Base-by-base conservation (phyloP, 2,888 invertebrate species). In the Cryptops parisi region DNA sequence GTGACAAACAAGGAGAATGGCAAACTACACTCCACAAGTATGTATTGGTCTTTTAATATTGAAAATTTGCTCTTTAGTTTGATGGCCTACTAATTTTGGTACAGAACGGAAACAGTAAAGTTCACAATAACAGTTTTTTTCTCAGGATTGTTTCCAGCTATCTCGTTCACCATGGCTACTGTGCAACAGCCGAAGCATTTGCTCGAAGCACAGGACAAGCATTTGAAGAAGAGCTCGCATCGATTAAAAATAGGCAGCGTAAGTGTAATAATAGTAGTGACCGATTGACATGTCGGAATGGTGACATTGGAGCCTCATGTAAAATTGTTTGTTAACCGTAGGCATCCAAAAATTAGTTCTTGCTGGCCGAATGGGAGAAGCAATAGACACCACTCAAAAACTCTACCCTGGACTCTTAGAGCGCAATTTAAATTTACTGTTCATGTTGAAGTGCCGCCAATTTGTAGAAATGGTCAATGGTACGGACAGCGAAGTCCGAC, bases 191-290 rank as follows among this genome's bases (percentile, higher is more conserved):
- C 61, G 91, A 94, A 74, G 85, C 90, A 27, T 97, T 98, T 74
- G 83, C 88, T 63, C 81, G 83, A 69, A 82, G 84, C 65, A 90
- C 94, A 54, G 84, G 83, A 45, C 88, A 90, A 74, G 79, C 80
- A 63, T 86, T 94, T 69, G 81, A 82, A 64, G 96, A 96, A 75
- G 94, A 94, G 68, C 76, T 93, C 59, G 77, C 81, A 59, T 93
- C 93, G 58, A 93, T 97, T 68, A 89, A 86, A 74, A 94, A 90
- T 74, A 81, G 96, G 74, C 94, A 96, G 78, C 84, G 93, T 93
- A 70, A 73, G 79, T 54, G 21, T 55, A 33, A 41, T 24, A 12
- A n/a, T n/a, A n/a, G n/a, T n/a, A n/a, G n/a, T n/a, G n/a, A n/a
- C n/a, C n/a, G n/a, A n/a, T n/a, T n/a, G n/a, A n/a, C n/a, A n/a